Conservation (phyloP, 1,140 invertebrate species). For the Hyles euphorbiae region DNA sequence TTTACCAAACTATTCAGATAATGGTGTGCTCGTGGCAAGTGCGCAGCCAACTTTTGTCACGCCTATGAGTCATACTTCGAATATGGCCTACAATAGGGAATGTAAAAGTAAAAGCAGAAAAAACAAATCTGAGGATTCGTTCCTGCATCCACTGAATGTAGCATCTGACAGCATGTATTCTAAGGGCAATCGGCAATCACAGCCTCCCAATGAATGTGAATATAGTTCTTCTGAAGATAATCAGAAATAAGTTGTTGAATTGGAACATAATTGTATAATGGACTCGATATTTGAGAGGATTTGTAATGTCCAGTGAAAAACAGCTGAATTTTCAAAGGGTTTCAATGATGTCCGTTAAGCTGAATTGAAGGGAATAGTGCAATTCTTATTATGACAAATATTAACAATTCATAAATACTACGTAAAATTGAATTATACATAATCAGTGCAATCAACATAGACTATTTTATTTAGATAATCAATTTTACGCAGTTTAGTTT, state of each 20-base stretch:
- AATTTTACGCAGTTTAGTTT: no score
- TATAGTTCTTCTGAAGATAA: conserved; percentile 8
- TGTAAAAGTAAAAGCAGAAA: conserved; percentile 13
- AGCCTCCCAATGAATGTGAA: conserved; percentile 8
- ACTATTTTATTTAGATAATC: no score
- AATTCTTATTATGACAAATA: no score
- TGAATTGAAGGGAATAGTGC: no score
- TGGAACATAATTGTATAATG: neutral
- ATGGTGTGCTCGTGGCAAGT: conserved; percentile 5
- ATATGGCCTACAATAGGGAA: conserved; percentile 10
- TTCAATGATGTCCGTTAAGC: no score
- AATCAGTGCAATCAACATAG: no score
- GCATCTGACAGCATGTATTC: conserved; percentile 1
- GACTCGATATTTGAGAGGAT: no score
- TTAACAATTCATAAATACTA: no score
- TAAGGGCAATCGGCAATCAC: conserved; percentile 10
- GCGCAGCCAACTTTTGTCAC: conserved; percentile 5
- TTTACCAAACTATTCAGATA: conserved; percentile 20
- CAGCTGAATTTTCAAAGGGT: no score
- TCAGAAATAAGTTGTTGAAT: neutral
- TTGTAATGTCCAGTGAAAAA: no score
- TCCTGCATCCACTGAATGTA: conserved; percentile 7
- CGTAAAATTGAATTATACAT: no score
- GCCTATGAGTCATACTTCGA: conserved; percentile 5
- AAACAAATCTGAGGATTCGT: conserved; percentile 10